A percentile compares a stretch with the other conserved stretches of the same genome.
phyloP scores from a whole-genome alignment of 2,888 invertebrate species.

The Hypsopygia costalis region DNA sequence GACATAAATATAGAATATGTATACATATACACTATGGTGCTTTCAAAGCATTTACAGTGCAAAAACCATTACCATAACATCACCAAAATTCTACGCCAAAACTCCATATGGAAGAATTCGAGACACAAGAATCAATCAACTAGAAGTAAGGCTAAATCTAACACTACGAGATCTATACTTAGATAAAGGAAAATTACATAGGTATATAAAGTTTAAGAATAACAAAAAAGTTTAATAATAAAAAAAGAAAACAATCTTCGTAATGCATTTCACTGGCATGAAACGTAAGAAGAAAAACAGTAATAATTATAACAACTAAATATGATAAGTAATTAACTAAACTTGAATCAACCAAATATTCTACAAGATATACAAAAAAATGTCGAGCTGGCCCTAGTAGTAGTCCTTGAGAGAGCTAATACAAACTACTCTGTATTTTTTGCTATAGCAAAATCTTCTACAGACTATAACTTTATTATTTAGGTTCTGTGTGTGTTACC shows the following conservation, averaged over 20 bases:
- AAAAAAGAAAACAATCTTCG: slow-evolving; percentile 5
- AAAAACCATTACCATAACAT: slow-evolving; percentile 20
- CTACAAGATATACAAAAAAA: background rate
- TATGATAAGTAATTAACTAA: slow-evolving; percentile 1
- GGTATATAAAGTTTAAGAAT: slow-evolving; percentile 4
- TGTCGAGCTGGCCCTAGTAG: slow-evolving; percentile 6
- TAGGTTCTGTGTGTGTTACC: slow-evolving; percentile 48
- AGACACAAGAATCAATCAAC: slow-evolving; percentile 11
- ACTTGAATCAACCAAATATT: slow-evolving; percentile 1
- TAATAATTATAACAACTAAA: too few relatives aligned
- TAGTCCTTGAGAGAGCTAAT: slow-evolving; percentile 8
- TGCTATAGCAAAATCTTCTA: too few relatives aligned
- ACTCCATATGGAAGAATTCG: slow-evolving; percentile 11
- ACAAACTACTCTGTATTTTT: background rate
- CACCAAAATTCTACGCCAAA: slow-evolving; percentile 1
- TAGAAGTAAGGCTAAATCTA: slow-evolving; percentile 17
- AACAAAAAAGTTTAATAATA: slow-evolving; percentile 6
- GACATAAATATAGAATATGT: slow-evolving; percentile 11
- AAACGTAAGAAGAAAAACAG: slow-evolving; percentile 6
- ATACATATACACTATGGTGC: slow-evolving; percentile 31
- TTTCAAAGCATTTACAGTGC: slow-evolving; percentile 39
- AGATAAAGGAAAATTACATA: slow-evolving; percentile 11
- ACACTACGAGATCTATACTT: slow-evolving; percentile 36
- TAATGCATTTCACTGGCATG: slow-evolving; percentile 8
- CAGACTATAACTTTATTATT: too few relatives aligned